A percentile compares a stretch with the other conserved stretches of the same genome.
These are phyloP conservation scores for Rhea pennata DNA, from an alignment of 2,113 vertebrate species.

Conservation along the genomic window DNA sequence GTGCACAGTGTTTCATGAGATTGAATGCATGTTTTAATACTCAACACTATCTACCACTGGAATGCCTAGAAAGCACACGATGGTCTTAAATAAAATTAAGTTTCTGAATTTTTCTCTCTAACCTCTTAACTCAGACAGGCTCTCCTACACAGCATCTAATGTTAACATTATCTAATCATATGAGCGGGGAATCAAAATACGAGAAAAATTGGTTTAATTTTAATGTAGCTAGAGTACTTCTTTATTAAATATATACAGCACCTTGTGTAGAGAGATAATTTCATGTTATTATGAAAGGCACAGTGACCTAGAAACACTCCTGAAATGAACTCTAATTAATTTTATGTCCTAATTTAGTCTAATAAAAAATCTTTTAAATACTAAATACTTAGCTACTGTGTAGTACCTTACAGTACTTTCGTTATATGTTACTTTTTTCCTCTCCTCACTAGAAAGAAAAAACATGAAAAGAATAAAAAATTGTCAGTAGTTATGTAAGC, in stretches of 20 bases:
- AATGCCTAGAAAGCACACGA: neutral
- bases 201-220: neutral
- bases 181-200: neutral
- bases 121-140: neutral
- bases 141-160: neutral
- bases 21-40: neutral
- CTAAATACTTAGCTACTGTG: neutral
- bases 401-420: neutral
- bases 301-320: neutral
- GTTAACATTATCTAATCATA: neutral
- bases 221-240: neutral
- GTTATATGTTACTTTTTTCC: neutral
- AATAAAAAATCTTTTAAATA: neutral
- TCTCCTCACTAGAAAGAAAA: neutral
- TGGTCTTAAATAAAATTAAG: neutral
- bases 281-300: neutral
- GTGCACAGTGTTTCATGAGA: constrained; percentile 30
- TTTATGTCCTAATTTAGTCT: neutral
- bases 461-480: neutral
- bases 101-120: neutral
- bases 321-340: neutral
- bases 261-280: neutral
- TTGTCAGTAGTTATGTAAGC: neutral
- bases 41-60: neutral
- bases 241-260: neutral